Base-by-base conservation (phyloP, 1,140 invertebrate genomes). In the Drosophila bipectinata region DNA sequence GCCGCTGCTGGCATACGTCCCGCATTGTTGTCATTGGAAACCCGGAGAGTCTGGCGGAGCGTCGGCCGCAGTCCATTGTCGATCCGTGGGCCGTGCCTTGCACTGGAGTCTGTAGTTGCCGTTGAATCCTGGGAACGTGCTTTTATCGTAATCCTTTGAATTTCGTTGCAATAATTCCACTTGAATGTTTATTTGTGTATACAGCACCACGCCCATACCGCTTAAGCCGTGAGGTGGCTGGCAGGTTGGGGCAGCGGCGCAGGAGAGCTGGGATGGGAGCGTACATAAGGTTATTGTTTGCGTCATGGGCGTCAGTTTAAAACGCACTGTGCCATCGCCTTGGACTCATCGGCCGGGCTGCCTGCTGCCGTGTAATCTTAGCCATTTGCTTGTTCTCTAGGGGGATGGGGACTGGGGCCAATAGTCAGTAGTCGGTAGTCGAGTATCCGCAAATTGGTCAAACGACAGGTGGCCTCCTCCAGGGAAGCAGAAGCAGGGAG, bases 101-200 rank as follows among this genome's bases (percentile, higher is more conserved):
- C 78, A 82, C 51, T 79, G 79, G 66, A 69, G 67, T 55, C 67
- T 75, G 75, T 64, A 79, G 62, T 61, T 72, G 77, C 59, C 66
- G 73, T 49, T 74, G 79, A 90, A 91, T 90, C 90, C 84, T 76
- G 75, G 80, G 89, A 90, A 91, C 90, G 90, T 91, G 90, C 89
- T 85, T 90, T 89, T 87, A 84, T 83, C 90, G 82, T 91, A 91
- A 91, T 91, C 90, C 90, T 91, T 90, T 90, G 90, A 83, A 91
- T 91, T 91, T 91, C 85, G 89, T 87, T 91, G 90, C 89, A 90
- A 91, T 91, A 91, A 91, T 91, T 91, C 89, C 90, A 91, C 83
- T 90, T 90, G 77, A 84, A 84, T 90, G 87, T 90, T 89, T 88
- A 88, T 88, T 89, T 88, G 84, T 85, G 82, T 85, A 85, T 85